phyloP scores from a whole-genome alignment of 64 coral and sea anemone species.

The Trachythela sp. region DNA sequence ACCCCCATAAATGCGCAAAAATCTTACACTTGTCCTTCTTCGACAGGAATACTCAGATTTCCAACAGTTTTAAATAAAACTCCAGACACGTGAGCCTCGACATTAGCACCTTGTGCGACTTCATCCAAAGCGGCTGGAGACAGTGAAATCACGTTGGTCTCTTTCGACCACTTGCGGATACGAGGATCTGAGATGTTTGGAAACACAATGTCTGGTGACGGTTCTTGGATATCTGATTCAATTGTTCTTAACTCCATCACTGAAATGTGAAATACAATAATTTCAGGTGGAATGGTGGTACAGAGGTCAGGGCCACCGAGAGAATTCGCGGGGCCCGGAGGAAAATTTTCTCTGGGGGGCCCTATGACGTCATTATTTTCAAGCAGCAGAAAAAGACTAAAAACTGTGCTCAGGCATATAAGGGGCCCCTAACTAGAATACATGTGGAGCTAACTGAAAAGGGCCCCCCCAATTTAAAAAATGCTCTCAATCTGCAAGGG shows the following conservation, averaged over 20 bases:
- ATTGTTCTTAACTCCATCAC: conserved; percentile 38
- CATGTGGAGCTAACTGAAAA: too few relatives aligned
- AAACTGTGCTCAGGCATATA: too few relatives aligned
- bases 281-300: too few relatives aligned
- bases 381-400: too few relatives aligned
- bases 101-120: background rate
- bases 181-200: conserved; percentile 42
- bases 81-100: background rate
- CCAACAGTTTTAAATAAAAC: conserved; percentile 14
- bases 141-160: conserved; percentile 22
- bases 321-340: too few relatives aligned
- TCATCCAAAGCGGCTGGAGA: conserved; percentile 41
- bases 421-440: too few relatives aligned
- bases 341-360: too few relatives aligned
- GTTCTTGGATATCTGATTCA: background rate
- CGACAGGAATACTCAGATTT: conserved; percentile 7
- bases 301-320: too few relatives aligned
- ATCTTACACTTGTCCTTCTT: background rate
- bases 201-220: conserved; percentile 39
- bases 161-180: conserved; percentile 45
- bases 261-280: background rate
- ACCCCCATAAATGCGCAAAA: too few relatives aligned
- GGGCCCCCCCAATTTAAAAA: too few relatives aligned
- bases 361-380: too few relatives aligned
- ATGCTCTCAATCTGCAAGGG: background rate